Percentiles rank a stretch among this genome's conserved stretches.
Evolutionary conservation across 2,888 invertebrate species (phyloP).

Genomic region (Nephrotoma appendiculata): DNA sequence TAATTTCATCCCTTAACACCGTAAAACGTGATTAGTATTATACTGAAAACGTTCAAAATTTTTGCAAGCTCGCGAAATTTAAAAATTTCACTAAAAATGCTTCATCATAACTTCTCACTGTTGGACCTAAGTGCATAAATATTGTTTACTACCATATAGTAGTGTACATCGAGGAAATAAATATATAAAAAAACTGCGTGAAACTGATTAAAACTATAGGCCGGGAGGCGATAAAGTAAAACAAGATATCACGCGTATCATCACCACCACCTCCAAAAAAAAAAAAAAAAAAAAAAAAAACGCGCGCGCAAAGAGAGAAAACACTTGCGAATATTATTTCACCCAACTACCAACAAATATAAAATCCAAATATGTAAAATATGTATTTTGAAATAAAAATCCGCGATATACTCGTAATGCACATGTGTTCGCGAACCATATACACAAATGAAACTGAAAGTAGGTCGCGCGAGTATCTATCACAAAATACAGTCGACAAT

Average conservation of each 20-base stretch:
- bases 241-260: background rate
- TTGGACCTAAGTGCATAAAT: no score
- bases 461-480: background rate
- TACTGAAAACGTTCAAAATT: no score
- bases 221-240: background rate
- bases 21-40: no score
- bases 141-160: no score
- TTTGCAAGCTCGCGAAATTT: no score
- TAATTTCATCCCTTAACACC: no score
- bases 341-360: background rate
- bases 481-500: background rate
- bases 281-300: background rate
- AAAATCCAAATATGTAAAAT: background rate
- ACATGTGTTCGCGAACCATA: background rate
- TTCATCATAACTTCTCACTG: no score
- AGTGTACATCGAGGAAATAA: background rate
- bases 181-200: background rate
- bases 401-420: background rate
- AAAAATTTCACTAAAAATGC: no score
- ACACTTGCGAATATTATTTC: background rate
- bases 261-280: background rate
- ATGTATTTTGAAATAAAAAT: background rate
- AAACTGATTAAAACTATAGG: background rate
- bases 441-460: background rate
- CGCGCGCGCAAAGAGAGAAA: background rate